These are phyloP conservation scores for Nebria salina DNA, from an alignment of 2,888 invertebrate genomes.

Conservation along the genomic window DNA sequence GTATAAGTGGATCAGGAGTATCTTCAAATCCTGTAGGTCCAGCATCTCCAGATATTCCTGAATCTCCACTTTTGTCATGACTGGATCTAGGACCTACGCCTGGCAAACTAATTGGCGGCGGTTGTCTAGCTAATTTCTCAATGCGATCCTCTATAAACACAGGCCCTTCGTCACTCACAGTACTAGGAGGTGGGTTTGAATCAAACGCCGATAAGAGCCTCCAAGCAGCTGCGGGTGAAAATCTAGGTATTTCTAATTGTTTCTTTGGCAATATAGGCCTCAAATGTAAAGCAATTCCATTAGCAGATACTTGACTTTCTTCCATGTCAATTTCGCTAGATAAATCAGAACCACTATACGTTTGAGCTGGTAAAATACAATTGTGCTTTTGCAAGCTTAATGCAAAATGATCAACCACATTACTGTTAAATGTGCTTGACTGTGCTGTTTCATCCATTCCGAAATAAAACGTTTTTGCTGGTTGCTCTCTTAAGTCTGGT, in stretches of 20 bases:
- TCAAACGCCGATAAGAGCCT: constrained; percentile 74
- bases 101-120: constrained; percentile 62
- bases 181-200: constrained; percentile 57
- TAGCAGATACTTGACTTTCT: constrained; percentile 59
- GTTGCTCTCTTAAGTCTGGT: constrained; percentile 51
- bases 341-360: constrained; percentile 68
- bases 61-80: constrained; percentile 83
- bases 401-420: constrained; percentile 50
- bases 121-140: constrained; percentile 66
- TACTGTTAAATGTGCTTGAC: constrained; percentile 38
- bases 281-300: constrained; percentile 77
- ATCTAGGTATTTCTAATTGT: constrained; percentile 78
- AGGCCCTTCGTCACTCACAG: constrained; percentile 57
- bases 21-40: constrained; percentile 68
- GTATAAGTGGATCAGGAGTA: constrained; percentile 59
- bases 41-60: constrained; percentile 85
- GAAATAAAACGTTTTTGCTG: constrained; percentile 77
- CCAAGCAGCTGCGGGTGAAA: constrained; percentile 88
- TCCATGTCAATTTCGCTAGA: constrained; percentile 66
- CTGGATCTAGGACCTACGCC: constrained; percentile 64
- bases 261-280: constrained; percentile 84
- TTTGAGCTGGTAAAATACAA: constrained; percentile 50
- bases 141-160: constrained; percentile 66
- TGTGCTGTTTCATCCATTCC: constrained; percentile 73
- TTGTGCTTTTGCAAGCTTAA: constrained; percentile 51